Percentiles rank a stretch among this genome's conserved stretches.
Evolutionary conservation across 2,113 vertebrate genomes (phyloP).

Genomic region (Talpa occidentalis): DNA sequence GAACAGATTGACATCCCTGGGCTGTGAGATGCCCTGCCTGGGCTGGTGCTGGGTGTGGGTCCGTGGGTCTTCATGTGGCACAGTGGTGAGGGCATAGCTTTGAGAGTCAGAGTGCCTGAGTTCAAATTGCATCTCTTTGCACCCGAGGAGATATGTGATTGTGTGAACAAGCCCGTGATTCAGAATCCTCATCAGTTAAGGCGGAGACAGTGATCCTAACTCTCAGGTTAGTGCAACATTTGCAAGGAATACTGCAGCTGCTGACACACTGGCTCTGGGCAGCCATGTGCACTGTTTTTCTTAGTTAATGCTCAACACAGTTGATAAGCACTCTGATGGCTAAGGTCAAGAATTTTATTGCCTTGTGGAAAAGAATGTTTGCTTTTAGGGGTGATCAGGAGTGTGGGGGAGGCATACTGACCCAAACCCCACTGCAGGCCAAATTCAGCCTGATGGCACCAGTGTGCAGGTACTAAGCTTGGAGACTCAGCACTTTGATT

Average conservation of each 20-base stretch:
- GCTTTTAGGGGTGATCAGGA: neutral
- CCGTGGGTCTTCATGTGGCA: neutral
- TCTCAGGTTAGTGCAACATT: neutral
- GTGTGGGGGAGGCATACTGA: neutral
- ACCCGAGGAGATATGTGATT: neutral
- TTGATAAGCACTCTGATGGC: neutral
- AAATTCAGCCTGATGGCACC: rapidly evolving
- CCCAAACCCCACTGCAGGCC: neutral
- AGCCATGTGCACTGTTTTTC: neutral
- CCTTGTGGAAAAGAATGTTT: neutral
- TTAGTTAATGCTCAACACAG: neutral
- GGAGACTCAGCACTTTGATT: neutral
- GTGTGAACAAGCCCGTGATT: neutral
- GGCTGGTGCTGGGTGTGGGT: neutral
- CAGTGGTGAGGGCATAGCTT: neutral
- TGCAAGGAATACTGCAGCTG: neutral
- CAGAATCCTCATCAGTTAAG: neutral
- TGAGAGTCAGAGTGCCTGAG: neutral
- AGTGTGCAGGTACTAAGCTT: rapidly evolving
- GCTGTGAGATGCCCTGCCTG: rapidly evolving
- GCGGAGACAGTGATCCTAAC: neutral
- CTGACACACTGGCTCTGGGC: too few species aligned
- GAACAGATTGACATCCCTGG: neutral
- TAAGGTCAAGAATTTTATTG: neutral
- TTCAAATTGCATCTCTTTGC: neutral